Evolutionary conservation across 2,888 invertebrate species (phyloP), one percentile per base, ranked within the genome.

Genomic region (Drosophila stalkeri): DNA sequence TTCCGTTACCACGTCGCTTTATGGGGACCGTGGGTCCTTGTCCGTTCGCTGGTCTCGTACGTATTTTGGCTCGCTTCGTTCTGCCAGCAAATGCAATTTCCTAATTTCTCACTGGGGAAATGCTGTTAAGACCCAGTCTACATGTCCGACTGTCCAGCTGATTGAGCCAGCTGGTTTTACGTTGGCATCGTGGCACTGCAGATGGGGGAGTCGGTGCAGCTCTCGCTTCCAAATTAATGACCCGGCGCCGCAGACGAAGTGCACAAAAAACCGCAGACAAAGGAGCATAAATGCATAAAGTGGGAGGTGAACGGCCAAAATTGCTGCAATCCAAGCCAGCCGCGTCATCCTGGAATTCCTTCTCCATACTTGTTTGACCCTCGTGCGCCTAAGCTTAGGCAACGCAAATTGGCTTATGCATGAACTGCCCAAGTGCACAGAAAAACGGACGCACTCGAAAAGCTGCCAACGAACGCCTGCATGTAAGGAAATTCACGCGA

Each of bases 61-160:
- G 27, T 49, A 33, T 39, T n/a, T 63, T 23, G 35, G 57, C 43
- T 66, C 68, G 62, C 63, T 71, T 67, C 64, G 67, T 57, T 67
- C 71, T 72, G 72, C 72, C 72, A 67, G 75, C 86, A 90, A 91
- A 89, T 91, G 90, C 90, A 90, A 91, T 91, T 91, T 91, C 91
- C 91, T 91, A 91, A 91, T 91, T 91, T 90, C 91, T 84, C 91
- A 79, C 87, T 81, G 72, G 91, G 91, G 91, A 91, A 90, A 91
- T 89, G 87, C 76, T 68, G 82, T 77, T 80, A 88, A 90, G 90
- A 88, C 85, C 80, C 49, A 65, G 69, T 46, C 61, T 46, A 54
- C 54, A 52, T 54, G 71, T 64, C 57, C 56, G 72, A 64, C 71
- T 72, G 71, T 44, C 69, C 70, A 63, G 52, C 72, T 77, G 85